Evolutionary conservation across 2,113 vertebrate species (phyloP), one percentile per base, ranked within the genome.

Genomic region (Psammodynastes pulverulentus): DNA sequence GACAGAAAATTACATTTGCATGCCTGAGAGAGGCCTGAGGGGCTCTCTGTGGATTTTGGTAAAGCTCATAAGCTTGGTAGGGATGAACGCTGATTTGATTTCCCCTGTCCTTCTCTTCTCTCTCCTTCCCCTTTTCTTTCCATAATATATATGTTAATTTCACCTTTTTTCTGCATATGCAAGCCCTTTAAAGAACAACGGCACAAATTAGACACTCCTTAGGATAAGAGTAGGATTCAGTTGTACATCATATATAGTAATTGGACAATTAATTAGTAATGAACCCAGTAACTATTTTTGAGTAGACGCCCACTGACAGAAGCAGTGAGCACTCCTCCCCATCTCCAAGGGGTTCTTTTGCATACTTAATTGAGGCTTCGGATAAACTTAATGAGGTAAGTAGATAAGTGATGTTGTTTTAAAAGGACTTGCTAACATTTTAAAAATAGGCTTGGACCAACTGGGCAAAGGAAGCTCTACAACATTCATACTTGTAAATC

Each of bases 121-220:
- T 94, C 93, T 92, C 93, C 93, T 92, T 93, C 95, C 95, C 96
- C 97, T 96, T 97, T 96, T 95, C 95, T 97, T 96, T 96, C 96
- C 94, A 92, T 96, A 95, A 96, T 97, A 96, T 97, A 97, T 96
- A 97, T 94, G 95, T 97, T 95, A 96, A 97, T 98, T 97, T 97
- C 95, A 94, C 95, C 94, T 97, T 97, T 96, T 97, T 97, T 92
- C 95, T 97, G 96, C 95, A 96, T 97, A 95, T 97, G 94, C 97
- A 97, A 97, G 97, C 97, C 97, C 97, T 97, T 98, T 97, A 96
- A 97, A 96, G 97, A 98, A 98, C 97, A 98, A 98, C 97, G 94
- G 97, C 96, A 97, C 96, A 98, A 97, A 98, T 98, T 97, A 97
- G 96, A 97, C 95, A 72, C 97, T 98, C 97, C 96, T 97, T 96